Evolutionary conservation across 1,140 invertebrate genomes (phyloP), one percentile per base, ranked within the genome.

Genomic region (Hypothenemus hampei): DNA sequence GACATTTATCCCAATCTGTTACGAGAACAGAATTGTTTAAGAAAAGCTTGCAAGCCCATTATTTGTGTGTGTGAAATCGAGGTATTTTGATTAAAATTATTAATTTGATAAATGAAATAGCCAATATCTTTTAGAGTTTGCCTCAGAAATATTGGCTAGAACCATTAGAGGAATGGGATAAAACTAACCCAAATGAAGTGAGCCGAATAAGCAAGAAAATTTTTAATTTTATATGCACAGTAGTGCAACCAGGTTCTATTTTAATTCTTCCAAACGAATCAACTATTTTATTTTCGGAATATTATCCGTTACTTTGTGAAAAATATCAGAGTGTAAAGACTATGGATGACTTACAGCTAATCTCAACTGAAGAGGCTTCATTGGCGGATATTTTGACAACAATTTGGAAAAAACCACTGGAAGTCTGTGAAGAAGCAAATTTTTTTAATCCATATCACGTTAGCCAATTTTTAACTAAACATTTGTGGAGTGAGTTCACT

Each of bases 131-230:
- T 43, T 33, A 56, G 53, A 48, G 53, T 7, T 11, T 56, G n/a
- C 53, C 53, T 16, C 53, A 56, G 21, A 56, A 47, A 11, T 56
- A 45, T 18, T 56, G 53, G 53, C 44, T 56, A 11, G 43, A 56
- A 47, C 21, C 29, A 4, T 20, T 56, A 18, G 40, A 47, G 10
- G 20, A 15, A 7, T 47, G 43, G 53, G 18, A 56, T 36, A 19
- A n/a, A 18, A 18, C 26, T 11, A 15, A 56, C 18, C 36, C 53
- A 3, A 21, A 26, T 20, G 33, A 56, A 26, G 31, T 46, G 7
- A 24, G 29, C 11, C 41, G 48, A 44, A 36, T 46, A 11, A 22
- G 21, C 20, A 31, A 24, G 3, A 22, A 39, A 47, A 21, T 56
- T n/a, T 8, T 47, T 2, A 33, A 39, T 22, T 7, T 40, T 15